phyloP scores from a whole-genome alignment of 2,113 vertebrate species.

The Pteronura brasiliensis region DNA sequence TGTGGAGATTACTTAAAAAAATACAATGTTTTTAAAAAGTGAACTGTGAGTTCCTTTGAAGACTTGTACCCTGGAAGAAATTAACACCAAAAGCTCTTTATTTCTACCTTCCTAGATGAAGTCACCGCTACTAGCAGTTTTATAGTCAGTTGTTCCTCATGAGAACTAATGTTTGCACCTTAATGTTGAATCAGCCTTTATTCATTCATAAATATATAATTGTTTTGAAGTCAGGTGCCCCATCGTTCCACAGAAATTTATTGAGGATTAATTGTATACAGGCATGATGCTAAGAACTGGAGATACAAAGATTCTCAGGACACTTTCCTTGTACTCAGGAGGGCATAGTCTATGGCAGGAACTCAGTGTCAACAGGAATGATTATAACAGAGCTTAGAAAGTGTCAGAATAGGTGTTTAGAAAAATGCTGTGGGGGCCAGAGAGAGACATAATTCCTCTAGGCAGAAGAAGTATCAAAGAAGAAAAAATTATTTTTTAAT shows the following conservation, averaged over 20 bases:
- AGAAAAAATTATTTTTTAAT: slow-evolving; percentile 23
- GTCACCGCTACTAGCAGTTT: background rate
- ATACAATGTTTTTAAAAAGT: background rate
- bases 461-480: background rate
- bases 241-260: background rate
- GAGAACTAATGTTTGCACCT: background rate
- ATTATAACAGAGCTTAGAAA: background rate
- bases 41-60: slow-evolving; percentile 9
- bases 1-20: background rate
- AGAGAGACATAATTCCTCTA: slow-evolving; percentile 16
- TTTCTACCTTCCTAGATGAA: background rate
- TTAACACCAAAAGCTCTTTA: background rate
- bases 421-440: background rate
- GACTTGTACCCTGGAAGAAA: background rate
- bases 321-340: background rate
- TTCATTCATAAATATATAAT: background rate
- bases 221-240: background rate
- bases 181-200: background rate
- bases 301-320: background rate
- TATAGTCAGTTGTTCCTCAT: background rate
- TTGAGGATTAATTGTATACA: background rate
- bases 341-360: background rate
- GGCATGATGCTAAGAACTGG: background rate
- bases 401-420: background rate
- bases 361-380: background rate